Evolutionary conservation across 2,797 vertebrate genomes (phyloP).

Genomic region (Nannoperca australis): DNA sequence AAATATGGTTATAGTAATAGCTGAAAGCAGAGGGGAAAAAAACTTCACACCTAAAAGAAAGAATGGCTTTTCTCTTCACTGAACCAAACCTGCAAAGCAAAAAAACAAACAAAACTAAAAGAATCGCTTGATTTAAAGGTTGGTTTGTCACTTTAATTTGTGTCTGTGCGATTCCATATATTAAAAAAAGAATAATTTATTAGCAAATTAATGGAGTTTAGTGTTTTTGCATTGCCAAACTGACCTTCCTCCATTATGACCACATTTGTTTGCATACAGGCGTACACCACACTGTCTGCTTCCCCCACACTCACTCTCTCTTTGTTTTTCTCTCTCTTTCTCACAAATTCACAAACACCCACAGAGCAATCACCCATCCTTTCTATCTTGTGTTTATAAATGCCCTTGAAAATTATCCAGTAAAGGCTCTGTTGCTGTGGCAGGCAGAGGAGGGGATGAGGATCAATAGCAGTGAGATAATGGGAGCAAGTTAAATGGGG

Average conservation of each 20-base stretch:
- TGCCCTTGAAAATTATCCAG: slow-evolving; percentile 80
- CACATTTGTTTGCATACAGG: slow-evolving; percentile 23
- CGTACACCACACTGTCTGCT: background rate
- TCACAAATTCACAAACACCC: slow-evolving; percentile 49
- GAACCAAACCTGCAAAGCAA: background rate
- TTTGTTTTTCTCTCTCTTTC: slow-evolving; percentile 1
- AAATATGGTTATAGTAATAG: background rate
- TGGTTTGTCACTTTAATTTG: background rate
- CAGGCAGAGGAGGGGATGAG: slow-evolving; percentile 53
- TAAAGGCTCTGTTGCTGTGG: slow-evolving; percentile 58
- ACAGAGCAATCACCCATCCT: slow-evolving; percentile 38
- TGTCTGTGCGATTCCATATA: background rate
- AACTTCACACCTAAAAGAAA: slow-evolving; percentile 2
- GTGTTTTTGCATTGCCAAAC: background rate
- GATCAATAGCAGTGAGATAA: slow-evolving; percentile 82
- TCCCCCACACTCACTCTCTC: background rate
- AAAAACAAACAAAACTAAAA: background rate
- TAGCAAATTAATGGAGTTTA: background rate
- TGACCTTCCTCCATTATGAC: background rate
- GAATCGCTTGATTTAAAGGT: background rate
- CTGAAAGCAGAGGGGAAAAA: background rate
- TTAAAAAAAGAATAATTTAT: background rate
- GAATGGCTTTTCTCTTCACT: background rate
- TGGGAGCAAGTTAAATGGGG: slow-evolving; percentile 71
- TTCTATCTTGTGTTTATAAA: slow-evolving; percentile 72